A percentile compares a stretch with the other conserved stretches of the same genome.
These are phyloP conservation scores for Solea solea DNA, from an alignment of 2,113 vertebrate genomes.

Conservation along the genomic window DNA sequence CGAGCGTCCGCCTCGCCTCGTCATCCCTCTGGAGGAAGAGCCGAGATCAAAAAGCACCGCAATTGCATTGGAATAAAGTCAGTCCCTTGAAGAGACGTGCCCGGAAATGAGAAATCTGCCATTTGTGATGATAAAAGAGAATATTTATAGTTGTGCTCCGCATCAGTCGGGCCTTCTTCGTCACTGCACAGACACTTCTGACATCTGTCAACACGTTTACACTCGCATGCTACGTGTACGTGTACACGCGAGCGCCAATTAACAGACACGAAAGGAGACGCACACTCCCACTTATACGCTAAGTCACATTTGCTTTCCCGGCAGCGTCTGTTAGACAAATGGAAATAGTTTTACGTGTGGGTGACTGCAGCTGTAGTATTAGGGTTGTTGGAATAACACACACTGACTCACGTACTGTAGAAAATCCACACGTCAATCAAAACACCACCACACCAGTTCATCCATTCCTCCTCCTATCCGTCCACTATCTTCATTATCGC, in stretches of 20 bases:
- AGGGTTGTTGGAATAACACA: constrained; percentile 9
- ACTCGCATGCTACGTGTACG: not conserved
- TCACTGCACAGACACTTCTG: constrained; percentile 14
- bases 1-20: constrained; percentile 5
- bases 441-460: not conserved
- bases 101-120: constrained; percentile 61
- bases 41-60: constrained; percentile 59
- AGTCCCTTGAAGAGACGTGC: constrained; percentile 61
- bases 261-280: not conserved
- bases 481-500: not conserved
- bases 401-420: constrained; percentile 1
- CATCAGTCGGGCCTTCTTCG: constrained; percentile 28
- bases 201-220: constrained; percentile 20
- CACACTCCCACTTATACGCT: not conserved
- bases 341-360: constrained; percentile 42
- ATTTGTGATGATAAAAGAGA: constrained; percentile 74
- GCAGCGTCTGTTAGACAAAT: constrained; percentile 31
- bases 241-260: not conserved
- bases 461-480: not conserved
- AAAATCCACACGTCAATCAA: constrained; percentile 27
- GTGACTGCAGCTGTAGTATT: constrained; percentile 42
- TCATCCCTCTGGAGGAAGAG: constrained; percentile 45
- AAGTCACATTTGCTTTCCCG: constrained; percentile 28
- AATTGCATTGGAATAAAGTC: constrained; percentile 65
- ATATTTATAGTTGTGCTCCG: constrained; percentile 67